These are phyloP conservation scores for Pollimyrus isidori DNA, from an alignment of 2,113 vertebrate species.

Conservation along the genomic window DNA sequence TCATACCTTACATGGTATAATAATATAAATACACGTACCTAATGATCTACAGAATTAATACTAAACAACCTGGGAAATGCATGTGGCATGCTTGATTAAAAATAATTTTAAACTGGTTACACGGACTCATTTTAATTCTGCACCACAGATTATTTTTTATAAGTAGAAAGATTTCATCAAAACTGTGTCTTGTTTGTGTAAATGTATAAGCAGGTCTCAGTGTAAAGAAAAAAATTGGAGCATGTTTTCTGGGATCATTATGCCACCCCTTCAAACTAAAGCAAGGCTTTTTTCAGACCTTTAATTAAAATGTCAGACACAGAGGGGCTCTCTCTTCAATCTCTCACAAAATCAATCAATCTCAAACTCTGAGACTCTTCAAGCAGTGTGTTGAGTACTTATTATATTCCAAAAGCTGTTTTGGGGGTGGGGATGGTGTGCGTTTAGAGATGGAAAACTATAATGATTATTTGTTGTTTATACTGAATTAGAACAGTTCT, in stretches of 20 bases:
- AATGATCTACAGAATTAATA: not conserved
- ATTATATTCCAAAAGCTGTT: slow-evolving; percentile 21
- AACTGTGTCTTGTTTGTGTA: not conserved
- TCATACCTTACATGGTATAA: not conserved
- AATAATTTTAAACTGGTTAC: not conserved
- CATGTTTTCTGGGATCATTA: slow-evolving; percentile 10
- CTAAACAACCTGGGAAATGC: not conserved
- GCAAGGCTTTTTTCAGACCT: slow-evolving; percentile 21
- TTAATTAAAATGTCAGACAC: slow-evolving; percentile 37
- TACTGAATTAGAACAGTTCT: not conserved
- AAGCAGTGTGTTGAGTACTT: slow-evolving; percentile 7
- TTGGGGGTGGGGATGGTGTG: not conserved
- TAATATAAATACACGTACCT: not conserved
- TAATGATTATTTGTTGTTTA: not conserved
- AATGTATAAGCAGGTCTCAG: not conserved
- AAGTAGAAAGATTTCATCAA: slow-evolving; percentile 14
- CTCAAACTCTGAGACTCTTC: slow-evolving; percentile 19
- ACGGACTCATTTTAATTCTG: not conserved
- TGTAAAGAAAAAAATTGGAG: not conserved
- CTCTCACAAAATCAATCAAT: slow-evolving; percentile 38
- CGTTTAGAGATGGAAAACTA: not conserved
- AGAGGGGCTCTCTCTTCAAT: slow-evolving; percentile 8
- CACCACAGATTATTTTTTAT: not conserved
- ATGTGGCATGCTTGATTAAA: not conserved
- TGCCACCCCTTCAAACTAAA: slow-evolving; percentile 5